Evolutionary conservation across 2,888 invertebrate genomes (phyloP), one percentile per base, ranked within the genome.

Genomic region (Argyra leucocephala): DNA sequence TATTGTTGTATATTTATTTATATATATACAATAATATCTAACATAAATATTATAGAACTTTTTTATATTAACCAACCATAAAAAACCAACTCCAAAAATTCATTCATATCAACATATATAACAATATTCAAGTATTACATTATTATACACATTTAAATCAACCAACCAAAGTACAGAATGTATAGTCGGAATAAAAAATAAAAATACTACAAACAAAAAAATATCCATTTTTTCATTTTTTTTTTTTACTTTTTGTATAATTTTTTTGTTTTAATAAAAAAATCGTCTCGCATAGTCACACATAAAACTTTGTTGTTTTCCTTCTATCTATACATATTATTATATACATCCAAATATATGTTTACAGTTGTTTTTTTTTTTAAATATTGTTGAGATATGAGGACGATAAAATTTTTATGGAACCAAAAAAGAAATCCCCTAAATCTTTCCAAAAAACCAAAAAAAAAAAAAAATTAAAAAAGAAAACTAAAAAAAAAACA

Each of bases 281-380:
- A 48, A 48, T 48, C 48, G 48, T 48, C 48, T 48, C 48, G 48
- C 48, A 48, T 48, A 48, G 48, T 48, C 48, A 48, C 48, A 48
- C 48, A 48, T 48, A 12, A 48, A 48, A 48, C 48, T 48, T 48
- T 18, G 18, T 9, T 18, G 12, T 31, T 48, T 48, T 9, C 48
- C n/a, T 48, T 18, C 48, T 48, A 18, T 48, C 15, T 31, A 48
- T 48, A 48, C n/a, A 48, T 48, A 48, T 18, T 9, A n/a, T n/a
- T 37, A 5, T 18, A 48, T 48, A n/a, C n/a, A 48, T 48, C 15
- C 18, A 26, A 6, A 26, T 31, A 6, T 31, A 31, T 31, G 31
- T 48, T 5, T 48, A 15, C 15, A 48, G 12, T 48, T 2, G 5
- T 18, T 18, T 48, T 48, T 37, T 37, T 37, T 48, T 48, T 48